These are phyloP conservation scores for Equus quagga DNA, from an alignment of 2,113 vertebrate genomes.

Conservation along the genomic window DNA sequence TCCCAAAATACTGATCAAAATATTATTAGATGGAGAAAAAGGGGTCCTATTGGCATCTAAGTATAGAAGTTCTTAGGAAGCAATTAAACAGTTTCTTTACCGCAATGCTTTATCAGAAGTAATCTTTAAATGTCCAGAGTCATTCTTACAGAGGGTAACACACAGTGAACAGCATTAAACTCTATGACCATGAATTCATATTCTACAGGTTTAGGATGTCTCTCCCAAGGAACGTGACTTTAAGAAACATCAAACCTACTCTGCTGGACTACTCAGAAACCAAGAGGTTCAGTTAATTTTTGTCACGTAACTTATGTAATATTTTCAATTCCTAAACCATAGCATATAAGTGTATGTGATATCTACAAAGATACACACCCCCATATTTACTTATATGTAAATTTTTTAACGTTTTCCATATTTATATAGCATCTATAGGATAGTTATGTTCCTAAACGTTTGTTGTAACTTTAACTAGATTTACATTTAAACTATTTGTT, in stretches of 20 bases:
- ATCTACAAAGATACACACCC: background rate
- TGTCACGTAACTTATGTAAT: background rate
- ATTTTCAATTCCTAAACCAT: background rate
- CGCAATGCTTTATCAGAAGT: background rate
- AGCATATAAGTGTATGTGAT: background rate
- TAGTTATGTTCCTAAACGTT: background rate
- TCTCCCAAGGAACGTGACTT: background rate
- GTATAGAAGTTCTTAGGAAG: background rate
- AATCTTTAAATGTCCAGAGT: background rate
- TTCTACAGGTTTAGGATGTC: background rate
- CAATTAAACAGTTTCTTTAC: background rate
- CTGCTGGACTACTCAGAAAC: background rate
- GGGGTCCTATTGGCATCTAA: background rate
- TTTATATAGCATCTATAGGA: background rate
- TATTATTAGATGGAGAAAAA: background rate
- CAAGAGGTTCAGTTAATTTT: background rate
- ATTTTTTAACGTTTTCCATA: background rate
- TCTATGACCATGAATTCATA: background rate
- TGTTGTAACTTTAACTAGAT: background rate
- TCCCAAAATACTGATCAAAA: background rate
- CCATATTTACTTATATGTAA: background rate
- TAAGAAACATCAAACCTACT: background rate
- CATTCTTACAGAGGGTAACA: background rate
- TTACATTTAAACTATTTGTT: constrained; percentile 24
- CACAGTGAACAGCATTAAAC: background rate